Base-by-base conservation (phyloP, 2,888 invertebrate genomes). In the Pilophorus perplexus region DNA sequence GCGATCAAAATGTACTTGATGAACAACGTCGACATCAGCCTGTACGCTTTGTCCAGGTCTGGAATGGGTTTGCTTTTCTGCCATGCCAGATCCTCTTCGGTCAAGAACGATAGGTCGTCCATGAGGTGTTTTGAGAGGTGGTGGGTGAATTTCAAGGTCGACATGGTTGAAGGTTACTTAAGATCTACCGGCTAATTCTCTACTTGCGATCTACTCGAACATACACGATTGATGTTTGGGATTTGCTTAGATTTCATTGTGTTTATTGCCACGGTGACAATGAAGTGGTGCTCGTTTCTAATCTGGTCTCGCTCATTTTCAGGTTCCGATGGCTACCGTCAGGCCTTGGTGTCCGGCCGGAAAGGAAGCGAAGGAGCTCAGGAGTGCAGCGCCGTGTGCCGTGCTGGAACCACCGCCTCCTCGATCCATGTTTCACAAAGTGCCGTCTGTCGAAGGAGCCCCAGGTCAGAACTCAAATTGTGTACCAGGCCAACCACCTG, bases 311-410 rank as follows among this genome's bases (percentile, higher is more conserved):
- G 6, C 42, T 33, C 12, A 10, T 10, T 18, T 8, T 14, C 38
- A 64, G 12, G 68, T 68, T 22, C 64, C 70, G 64, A 64, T 60
- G n/a, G 69, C 55, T 37, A 40, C 64, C 18, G 40, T 71, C 4
- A 40, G 68, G 28, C 67, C 66, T 23, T 69, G 71, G 69, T 71
- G 69, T 60, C 72, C 71, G 6, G 72, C 73, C 8, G 66, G 69
- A 18, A 59, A 62, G 20, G 72, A 71, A 20, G 71, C 71, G 4
- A 67, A 69, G 38, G 40, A 55, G 40, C 57, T 73, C 10, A 68
- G 71, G 37, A 18, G 44, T 50, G n/a, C 55, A 55, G 3, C 57
- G 40, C 27, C 27, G 3, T 50, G 69, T n/a, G 69, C 69, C 22
- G 68, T 71, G n/a, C 67, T 70, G 14, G 64, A 71, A n/a, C 38